Evolutionary conservation across 1,140 invertebrate genomes (phyloP).

Genomic region (Marisa cornuarietis): DNA sequence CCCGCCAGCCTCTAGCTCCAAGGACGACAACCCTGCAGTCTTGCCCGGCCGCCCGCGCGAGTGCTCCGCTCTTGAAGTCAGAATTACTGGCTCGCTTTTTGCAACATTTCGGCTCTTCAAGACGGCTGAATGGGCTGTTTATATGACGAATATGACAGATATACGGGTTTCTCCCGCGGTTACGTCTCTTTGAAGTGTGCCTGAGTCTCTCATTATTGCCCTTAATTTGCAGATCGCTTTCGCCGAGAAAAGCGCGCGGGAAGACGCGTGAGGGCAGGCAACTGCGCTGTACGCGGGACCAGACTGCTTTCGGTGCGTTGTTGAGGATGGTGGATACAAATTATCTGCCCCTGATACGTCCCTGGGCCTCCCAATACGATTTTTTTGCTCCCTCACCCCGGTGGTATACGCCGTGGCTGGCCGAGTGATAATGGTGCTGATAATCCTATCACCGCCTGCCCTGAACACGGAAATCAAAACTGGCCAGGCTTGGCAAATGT

Average conservation of each 20-base stretch:
- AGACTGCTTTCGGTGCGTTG: not conserved
- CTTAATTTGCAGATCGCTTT: not conserved
- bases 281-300: not conserved
- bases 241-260: not conserved
- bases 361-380: constrained; percentile 13
- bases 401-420: too few relatives aligned
- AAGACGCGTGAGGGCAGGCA: not conserved
- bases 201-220: constrained; percentile 2
- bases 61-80: not conserved
- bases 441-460: too few relatives aligned
- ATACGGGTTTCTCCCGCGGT: constrained; percentile 10
- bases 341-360: constrained; percentile 9
- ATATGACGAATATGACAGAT: constrained; percentile 21
- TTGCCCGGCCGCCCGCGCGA: too few relatives aligned
- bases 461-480: too few relatives aligned
- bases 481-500: too few relatives aligned
- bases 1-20: too few relatives aligned
- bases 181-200: constrained; percentile 13
- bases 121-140: constrained; percentile 9
- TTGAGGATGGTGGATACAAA: not conserved
- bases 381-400: not conserved
- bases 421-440: too few relatives aligned
- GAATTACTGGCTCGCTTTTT: constrained; percentile 1
- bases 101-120: not conserved
- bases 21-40: too few relatives aligned